phyloP scores from a whole-genome alignment of 2,888 invertebrate species.

The Acanthococcus lagerstroemiae region DNA sequence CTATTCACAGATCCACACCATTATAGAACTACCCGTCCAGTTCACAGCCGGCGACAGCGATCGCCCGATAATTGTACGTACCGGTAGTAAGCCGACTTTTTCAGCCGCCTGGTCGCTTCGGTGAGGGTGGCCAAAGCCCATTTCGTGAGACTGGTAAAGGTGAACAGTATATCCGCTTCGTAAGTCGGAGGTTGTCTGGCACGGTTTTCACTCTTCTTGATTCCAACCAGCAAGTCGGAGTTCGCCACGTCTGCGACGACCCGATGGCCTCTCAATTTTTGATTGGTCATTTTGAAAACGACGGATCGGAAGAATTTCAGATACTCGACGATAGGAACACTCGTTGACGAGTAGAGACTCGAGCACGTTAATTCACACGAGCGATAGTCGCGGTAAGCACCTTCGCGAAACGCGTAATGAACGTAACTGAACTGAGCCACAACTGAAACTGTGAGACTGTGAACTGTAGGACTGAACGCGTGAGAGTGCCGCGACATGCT shows the following conservation, averaged over 20 bases:
- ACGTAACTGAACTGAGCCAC: background rate
- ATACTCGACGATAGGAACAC: too few species aligned
- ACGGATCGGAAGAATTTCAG: too few species aligned
- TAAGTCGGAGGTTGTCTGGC: background rate
- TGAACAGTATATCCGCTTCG: slow-evolving; percentile 12
- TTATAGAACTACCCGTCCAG: too few species aligned
- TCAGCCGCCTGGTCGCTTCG: background rate
- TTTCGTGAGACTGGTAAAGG: slow-evolving; percentile 9
- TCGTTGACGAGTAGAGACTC: too few species aligned
- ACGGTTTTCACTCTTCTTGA: background rate
- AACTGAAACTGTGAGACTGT: too few species aligned
- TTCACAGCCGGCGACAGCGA: too few species aligned
- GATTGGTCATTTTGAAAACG: background rate
- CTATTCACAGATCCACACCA: too few species aligned
- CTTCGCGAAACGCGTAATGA: background rate
- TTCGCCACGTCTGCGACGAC: too few species aligned
- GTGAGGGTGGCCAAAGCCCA: slow-evolving; percentile 4
- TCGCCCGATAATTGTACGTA: too few species aligned
- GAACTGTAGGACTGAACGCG: background rate
- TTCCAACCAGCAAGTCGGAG: background rate
- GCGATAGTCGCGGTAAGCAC: background rate
- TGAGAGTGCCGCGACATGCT: background rate
- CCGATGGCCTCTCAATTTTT: too few species aligned
- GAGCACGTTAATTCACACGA: background rate
- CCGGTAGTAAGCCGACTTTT: slow-evolving; percentile 5